A percentile compares a stretch with the other conserved stretches of the same genome.
These are phyloP conservation scores for Axea sp. DNA, from an alignment of 2,888 invertebrate genomes.

Conservation along the genomic window DNA sequence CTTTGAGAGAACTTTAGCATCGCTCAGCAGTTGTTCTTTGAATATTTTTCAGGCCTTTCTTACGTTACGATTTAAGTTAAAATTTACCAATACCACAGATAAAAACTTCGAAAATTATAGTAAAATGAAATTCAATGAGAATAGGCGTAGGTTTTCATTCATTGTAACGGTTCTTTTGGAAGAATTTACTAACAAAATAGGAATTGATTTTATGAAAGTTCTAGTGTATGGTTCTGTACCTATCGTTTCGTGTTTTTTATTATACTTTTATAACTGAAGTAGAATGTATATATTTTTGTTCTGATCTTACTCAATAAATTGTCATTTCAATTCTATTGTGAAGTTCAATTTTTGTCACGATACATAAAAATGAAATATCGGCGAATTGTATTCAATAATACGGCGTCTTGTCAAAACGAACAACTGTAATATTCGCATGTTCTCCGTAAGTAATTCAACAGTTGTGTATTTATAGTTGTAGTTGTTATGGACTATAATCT, in stretches of 20 bases:
- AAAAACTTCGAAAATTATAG: not conserved
- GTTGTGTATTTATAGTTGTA: conserved; percentile 54
- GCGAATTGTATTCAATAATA: too few relatives aligned
- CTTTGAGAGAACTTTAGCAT: conserved; percentile 17
- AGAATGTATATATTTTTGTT: not conserved
- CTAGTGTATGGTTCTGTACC: conserved; percentile 73
- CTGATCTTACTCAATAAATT: conserved; percentile 18
- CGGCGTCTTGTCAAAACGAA: conserved; percentile 22
- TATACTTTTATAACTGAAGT: conserved; percentile 49
- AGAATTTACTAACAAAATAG: conserved; percentile 68
- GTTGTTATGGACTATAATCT: conserved; percentile 43
- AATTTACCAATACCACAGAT: not conserved
- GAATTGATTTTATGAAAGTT: conserved; percentile 69
- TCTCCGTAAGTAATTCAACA: conserved; percentile 57
- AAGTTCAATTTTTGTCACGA: conserved; percentile 15
- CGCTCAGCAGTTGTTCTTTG: not conserved
- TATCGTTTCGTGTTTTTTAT: conserved; percentile 66
- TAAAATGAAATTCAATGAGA: conserved; percentile 19
- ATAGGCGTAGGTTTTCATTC: conserved; percentile 69
- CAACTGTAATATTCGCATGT: conserved; percentile 13
- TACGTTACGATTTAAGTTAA: conserved; percentile 13
- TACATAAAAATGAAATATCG: not conserved
- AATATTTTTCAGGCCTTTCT: not conserved
- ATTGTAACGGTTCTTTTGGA: conserved; percentile 70
- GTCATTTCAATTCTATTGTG: not conserved